Base-by-base conservation (phyloP, 2,797 vertebrate genomes). In the Malurus splendens region DNA sequence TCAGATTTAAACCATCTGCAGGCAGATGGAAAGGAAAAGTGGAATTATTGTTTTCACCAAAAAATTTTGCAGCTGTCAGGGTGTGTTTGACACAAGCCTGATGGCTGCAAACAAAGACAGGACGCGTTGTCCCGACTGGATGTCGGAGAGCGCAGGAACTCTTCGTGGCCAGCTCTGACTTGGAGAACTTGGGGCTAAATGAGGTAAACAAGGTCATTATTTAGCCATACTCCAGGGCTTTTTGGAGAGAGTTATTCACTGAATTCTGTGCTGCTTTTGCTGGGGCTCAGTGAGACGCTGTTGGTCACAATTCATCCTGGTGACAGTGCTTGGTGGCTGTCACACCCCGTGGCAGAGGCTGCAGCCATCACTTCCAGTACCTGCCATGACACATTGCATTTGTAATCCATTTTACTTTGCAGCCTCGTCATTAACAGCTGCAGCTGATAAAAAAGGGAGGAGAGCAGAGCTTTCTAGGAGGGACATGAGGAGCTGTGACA, bases 1-100 rank as follows among this genome's bases (percentile, higher is more conserved):
- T 96, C 95, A 97, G 94, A 97, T 97, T 97, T 97, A 97, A 97
- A 96, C 96, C 97, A 97, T 98, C 97, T 97, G 97, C 94, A 96
- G 81, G 86, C 96, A 97, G 96, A 98, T 95, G 96, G 96, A 94
- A 96, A 94, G 79, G 89, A 94, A 96, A 96, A 97, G 90, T 94
- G 75, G 94, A 97, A 97, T 96, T 90, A 96, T 89, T 96, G 89
- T 95, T 95, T 96, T 96, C 95, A 96, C 95, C 81, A 82, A 96
- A 97, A 97, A 95, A 74, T 93, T 94, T 93, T 96, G 97, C 97
- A 98, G 97, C 97, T 98, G 97, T 97, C 92, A 74, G 97, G 95
- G 94, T 96, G 92, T 95, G 94, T 96, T 94, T 96, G 96, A 97
- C 90, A 94, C 80, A 72, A 74, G 86, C 91, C 94, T 94, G 90